These are phyloP conservation scores for Gnathonemus echidnorhynchus DNA, from an alignment of 2,113 vertebrate species.

Conservation along the genomic window DNA sequence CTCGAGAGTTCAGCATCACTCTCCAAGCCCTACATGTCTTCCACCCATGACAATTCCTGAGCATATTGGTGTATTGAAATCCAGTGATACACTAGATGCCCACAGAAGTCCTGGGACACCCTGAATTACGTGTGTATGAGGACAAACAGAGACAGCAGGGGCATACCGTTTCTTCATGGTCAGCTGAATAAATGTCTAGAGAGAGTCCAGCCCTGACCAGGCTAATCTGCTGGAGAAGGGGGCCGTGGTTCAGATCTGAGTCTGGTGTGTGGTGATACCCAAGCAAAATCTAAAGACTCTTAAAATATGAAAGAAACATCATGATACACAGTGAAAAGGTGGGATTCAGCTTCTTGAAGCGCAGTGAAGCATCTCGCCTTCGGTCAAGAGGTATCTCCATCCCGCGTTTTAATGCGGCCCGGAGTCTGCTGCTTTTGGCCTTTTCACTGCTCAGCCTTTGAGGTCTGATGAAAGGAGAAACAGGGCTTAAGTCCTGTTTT, in stretches of 20 bases:
- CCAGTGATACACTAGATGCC: not conserved
- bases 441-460: slow-evolving; percentile 1
- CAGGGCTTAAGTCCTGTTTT: not conserved
- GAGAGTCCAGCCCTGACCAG: not conserved
- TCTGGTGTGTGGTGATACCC: not conserved
- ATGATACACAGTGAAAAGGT: not conserved
- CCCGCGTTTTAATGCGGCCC: not conserved
- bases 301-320: not conserved
- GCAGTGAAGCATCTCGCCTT: not conserved
- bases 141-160: not conserved
- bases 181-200: not conserved
- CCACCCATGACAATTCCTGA: not conserved
- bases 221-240: not conserved
- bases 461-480: slow-evolving; percentile 6
- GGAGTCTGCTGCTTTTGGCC: too few species aligned
- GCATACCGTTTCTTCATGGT: not conserved
- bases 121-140: not conserved
- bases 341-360: not conserved
- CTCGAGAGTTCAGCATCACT: not conserved
- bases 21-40: not conserved
- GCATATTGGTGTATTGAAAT: not conserved
- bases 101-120: not conserved
- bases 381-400: not conserved
- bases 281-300: not conserved
- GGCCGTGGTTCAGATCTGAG: not conserved